Percentiles rank a stretch among this genome's conserved stretches.
Conservation (phyloP, 2,888 invertebrate genomes). For the Scaptomyza parva region DNA sequence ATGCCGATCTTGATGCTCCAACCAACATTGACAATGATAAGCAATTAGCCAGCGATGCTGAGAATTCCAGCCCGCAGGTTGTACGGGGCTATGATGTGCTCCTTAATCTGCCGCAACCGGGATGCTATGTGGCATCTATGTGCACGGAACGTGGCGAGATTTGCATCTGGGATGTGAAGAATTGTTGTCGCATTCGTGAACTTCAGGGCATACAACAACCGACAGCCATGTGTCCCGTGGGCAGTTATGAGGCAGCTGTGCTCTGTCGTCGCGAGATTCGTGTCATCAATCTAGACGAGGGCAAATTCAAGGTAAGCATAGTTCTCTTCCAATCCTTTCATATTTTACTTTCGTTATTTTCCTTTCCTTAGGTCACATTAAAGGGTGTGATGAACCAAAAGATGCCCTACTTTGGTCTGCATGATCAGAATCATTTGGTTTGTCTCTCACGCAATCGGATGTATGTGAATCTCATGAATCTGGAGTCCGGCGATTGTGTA, state of each 20-base stretch:
- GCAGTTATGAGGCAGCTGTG: conserved; percentile 91
- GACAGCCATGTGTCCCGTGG: conserved; percentile 91
- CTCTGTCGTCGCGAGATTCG: conserved; percentile 92
- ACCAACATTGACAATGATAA: conserved; percentile 15
- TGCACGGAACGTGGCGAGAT: conserved; percentile 91
- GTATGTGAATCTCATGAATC: conserved; percentile 95
- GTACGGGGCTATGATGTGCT: conserved; percentile 84
- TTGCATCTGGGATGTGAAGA: conserved; percentile 91
- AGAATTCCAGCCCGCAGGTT: neutral
- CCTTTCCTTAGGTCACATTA: conserved; percentile 87
- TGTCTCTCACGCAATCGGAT: conserved; percentile 94
- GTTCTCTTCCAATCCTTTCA: neutral
- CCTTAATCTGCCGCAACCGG: conserved; percentile 85
- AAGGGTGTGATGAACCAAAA: conserved; percentile 97
- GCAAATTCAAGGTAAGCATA: conserved; percentile 84
- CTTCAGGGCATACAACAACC: conserved; percentile 91
- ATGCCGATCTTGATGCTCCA: conserved; percentile 77
- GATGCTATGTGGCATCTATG: conserved; percentile 90
- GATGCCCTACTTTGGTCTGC: conserved; percentile 95
- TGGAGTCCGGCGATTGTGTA: conserved; percentile 88
- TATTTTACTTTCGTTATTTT: neutral
- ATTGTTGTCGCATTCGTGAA: conserved; percentile 88
- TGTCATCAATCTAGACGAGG: conserved; percentile 92
- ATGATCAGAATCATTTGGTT: conserved; percentile 91
- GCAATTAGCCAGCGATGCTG: conserved; percentile 6